A percentile compares a stretch with the other conserved stretches of the same genome.
phyloP scores from a whole-genome alignment of 2,888 invertebrate genomes.

The Heterodera filipjevi region DNA sequence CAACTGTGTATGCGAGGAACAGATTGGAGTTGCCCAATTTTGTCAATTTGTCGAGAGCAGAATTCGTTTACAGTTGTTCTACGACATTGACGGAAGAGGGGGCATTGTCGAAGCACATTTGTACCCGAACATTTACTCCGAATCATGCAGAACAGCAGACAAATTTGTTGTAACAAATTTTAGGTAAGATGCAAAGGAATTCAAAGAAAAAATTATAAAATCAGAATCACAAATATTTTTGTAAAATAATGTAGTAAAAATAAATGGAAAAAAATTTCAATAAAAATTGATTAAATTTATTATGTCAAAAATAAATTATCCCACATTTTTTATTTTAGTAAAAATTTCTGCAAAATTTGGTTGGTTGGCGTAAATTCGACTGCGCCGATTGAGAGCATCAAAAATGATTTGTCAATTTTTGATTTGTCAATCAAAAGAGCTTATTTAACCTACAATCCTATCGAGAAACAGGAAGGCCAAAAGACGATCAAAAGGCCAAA shows the following conservation, averaged over 20 bases:
- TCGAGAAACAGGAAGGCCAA: not conserved
- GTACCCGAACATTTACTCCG: not conserved
- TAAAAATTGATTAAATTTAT: not conserved
- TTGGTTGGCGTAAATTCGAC: not conserved
- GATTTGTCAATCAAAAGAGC: constrained; percentile 5
- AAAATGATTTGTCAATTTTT: not conserved
- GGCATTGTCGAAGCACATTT: not conserved
- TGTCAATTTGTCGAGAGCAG: not conserved
- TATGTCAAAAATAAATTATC: not conserved
- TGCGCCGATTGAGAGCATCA: not conserved
- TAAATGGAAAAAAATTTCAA: too few relatives aligned
- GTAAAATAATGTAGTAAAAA: too few relatives aligned
- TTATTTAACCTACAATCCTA: not conserved
- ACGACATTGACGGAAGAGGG: not conserved
- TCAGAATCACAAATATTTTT: too few relatives aligned
- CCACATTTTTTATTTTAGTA: not conserved
- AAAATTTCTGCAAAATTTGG: constrained; percentile 1
- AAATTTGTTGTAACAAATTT: not conserved
- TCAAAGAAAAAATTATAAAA: too few relatives aligned
- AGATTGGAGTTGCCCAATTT: not conserved
- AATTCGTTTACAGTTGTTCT: not conserved
- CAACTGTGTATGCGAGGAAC: not conserved
- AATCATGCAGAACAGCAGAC: not conserved
- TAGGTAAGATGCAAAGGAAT: too few relatives aligned
- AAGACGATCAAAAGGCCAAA: too few relatives aligned